Percentiles rank a stretch among this genome's conserved stretches.
Conservation (phyloP, 2,888 invertebrate genomes). For the Kryphioiulus occultus region DNA sequence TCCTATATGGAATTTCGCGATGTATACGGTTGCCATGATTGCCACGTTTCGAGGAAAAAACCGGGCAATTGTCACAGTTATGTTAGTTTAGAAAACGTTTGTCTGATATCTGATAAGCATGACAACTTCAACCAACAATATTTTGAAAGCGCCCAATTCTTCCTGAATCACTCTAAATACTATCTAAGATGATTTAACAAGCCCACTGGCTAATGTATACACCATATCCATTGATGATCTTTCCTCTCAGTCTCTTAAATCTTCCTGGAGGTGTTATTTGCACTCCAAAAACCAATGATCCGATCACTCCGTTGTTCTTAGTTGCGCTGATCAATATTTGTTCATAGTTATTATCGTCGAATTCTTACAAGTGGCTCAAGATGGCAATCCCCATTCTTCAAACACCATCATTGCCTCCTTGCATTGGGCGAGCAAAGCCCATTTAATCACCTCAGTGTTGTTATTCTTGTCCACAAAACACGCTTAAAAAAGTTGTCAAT, state of each 20-base stretch:
- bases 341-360: not conserved
- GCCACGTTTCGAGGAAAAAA: too few species aligned
- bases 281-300: not conserved
- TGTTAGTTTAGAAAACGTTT: too few species aligned
- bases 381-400: not conserved
- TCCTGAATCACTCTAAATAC: too few species aligned
- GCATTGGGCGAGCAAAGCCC: not conserved
- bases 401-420: not conserved
- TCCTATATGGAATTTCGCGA: too few species aligned
- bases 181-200: too few species aligned
- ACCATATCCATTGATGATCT: not conserved
- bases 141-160: too few species aligned
- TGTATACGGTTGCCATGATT: too few species aligned
- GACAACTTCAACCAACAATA: too few species aligned
- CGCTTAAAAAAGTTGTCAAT: constrained; percentile 1
- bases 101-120: too few species aligned
- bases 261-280: not conserved
- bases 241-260: not conserved
- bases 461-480: not conserved
- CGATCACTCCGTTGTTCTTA: not conserved
- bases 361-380: constrained; percentile 28
- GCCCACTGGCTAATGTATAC: not conserved
- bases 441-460: not conserved
- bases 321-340: not conserved
- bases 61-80: too few species aligned